Evolutionary conservation across 2,797 vertebrate species (phyloP), one percentile per base, ranked within the genome.

Genomic region (Lacerta viridis): DNA sequence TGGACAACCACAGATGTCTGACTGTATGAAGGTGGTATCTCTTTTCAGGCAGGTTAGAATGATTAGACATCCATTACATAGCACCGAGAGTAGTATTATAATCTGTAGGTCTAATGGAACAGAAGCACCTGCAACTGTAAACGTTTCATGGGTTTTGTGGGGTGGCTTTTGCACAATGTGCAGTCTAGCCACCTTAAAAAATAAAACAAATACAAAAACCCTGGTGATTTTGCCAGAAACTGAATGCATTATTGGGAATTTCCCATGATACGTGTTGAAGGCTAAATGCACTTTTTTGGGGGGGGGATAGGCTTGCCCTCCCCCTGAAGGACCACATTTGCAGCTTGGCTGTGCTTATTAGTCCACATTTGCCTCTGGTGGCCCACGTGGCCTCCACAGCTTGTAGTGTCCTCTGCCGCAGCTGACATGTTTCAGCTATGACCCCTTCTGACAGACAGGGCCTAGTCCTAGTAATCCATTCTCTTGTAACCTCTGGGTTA

Each of bases 71-170:
- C 94, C 93, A 94, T 71, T 93, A 95, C 92, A 95, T 92, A 94
- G 94, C 0, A 2, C n/a, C 27, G 46, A 91, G 94, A 86, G 90
- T 50, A 93, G 93, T 85, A 90, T 94, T 75, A 87, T 91, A 95
- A 85, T 95, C 95, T 95, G 95, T 93, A 95, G 89, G 94, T 91
- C 91, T 88, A 93, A 96, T 95, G 96, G 94, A 93, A 94, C 95
- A 95, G 95, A 97, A 97, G 97, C 96, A 97, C 96, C 97, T 92
- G 96, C 96, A 97, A 96, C 94, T 97, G 96, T 94, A 93, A 93
- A 95, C 96, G 96, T 97, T 97, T 96, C 95, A 90, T 90, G 92
- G 83, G 76, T 94, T 94, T 92, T 83, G 91, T 93, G 94, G 88
- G 72, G 92, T 82, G 83, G 84, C 94, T 25, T 8, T 25, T 61